Evolutionary conservation across 2,113 vertebrate species (phyloP), one percentile per base, ranked within the genome.

Genomic region (Pachypanchax playfairii): DNA sequence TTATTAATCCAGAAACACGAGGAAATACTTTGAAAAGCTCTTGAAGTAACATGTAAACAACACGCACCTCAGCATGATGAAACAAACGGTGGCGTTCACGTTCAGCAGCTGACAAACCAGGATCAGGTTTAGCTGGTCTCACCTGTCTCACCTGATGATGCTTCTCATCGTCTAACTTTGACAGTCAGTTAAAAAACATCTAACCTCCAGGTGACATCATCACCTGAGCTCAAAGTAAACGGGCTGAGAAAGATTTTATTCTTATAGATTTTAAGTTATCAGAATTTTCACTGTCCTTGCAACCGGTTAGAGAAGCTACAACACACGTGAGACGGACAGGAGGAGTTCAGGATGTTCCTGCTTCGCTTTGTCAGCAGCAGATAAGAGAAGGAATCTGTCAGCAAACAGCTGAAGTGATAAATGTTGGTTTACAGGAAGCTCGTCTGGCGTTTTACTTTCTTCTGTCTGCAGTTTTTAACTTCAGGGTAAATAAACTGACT

Each of bases 61-160:
- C 33, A 35, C 33, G 4, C 33, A 35, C 33, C 33, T 35, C 13
- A 12, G 13, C 11, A 35, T 17, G 17, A 26, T 5, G 22, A 26
- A 48, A 48, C 22, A 8, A 48, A 14, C 11, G 5, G 7, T 15
- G 21, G 11, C 25, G 47, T 17, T 22, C 31, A 17, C 2, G 8
- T 38, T n/a, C 22, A 33, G 35, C 21, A 38, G 22, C 15, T 47
- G 25, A 41, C 26, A 62, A 13, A 36, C 4, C 10, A n/a, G 35
- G 18, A 77, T 73, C 70, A 49, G 38, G 82, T 84, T 76, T 3
- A 20, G 70, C 75, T 65, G 61, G 78, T 79, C 21, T 47, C 28
- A 44, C 60, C 56, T 52, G 62, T 67, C 36, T 29, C 26, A 43
- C 29, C 25, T 57, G 38, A 47, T 28, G 22, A 25, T 13, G 15